These are phyloP conservation scores for Macrotrachela quadricornifera DNA, from an alignment of 1,140 invertebrate genomes.

Conservation along the genomic window DNA sequence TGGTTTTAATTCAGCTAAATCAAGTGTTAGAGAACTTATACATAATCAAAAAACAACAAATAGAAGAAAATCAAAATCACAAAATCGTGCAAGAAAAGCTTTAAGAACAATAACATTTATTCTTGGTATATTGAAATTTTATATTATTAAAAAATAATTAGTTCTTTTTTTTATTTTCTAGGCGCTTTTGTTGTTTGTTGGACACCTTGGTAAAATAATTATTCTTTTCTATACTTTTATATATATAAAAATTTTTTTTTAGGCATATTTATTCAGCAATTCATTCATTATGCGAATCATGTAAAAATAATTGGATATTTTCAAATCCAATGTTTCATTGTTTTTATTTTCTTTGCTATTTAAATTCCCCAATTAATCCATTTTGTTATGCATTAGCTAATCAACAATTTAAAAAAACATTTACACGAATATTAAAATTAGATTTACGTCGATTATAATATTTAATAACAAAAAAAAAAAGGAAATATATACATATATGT, in stretches of 20 bases:
- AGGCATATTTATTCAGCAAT: too few relatives aligned
- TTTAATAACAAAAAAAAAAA: too few relatives aligned
- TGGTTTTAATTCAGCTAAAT: too few relatives aligned
- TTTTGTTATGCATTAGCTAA: conserved; percentile 96
- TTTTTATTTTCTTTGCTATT: conserved; percentile 10
- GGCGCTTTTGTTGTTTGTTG: conserved; percentile 93
- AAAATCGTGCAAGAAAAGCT: conserved; percentile 83
- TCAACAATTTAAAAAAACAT: conserved; percentile 97
- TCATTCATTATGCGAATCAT: neutral
- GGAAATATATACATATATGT: too few relatives aligned
- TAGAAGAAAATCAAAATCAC: neutral
- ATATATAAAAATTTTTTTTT: too few relatives aligned
- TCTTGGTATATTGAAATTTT: conserved; percentile 66
- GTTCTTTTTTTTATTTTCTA: conserved; percentile 49
- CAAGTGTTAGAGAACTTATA: too few relatives aligned
- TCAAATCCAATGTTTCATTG: conserved; percentile 8
- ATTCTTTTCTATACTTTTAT: conserved; percentile 42
- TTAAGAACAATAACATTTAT: conserved; percentile 96
- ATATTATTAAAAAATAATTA: too few relatives aligned
- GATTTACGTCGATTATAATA: neutral
- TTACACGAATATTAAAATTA: conserved; percentile 44
- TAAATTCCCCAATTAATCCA: conserved; percentile 59
- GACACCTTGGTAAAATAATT: conserved; percentile 91
- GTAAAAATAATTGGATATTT: neutral
- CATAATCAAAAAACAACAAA: too few relatives aligned